A percentile compares a stretch with the other conserved stretches of the same genome.
These are phyloP conservation scores for Drosophila subquinaria DNA, from an alignment of 2,888 invertebrate genomes.

Conservation along the genomic window DNA sequence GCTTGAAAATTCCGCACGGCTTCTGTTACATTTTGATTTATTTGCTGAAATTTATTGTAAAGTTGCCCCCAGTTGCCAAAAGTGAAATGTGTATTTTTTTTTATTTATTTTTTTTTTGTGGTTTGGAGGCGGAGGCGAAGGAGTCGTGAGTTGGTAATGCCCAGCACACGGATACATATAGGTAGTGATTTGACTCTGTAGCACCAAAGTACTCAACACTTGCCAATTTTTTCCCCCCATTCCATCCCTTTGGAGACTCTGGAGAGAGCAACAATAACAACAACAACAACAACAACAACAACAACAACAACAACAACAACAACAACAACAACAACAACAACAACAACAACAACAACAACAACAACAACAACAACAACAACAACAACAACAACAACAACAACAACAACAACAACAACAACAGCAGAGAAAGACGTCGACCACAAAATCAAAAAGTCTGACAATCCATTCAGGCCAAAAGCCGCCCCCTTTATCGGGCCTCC, in stretches of 20 bases:
- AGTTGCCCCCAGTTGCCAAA: conserved; percentile 57
- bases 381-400: too few relatives aligned
- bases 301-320: too few relatives aligned
- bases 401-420: too few relatives aligned
- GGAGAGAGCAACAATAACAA: too few relatives aligned
- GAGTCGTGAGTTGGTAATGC: neutral
- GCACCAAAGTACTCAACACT: conserved; percentile 50
- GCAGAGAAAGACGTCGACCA: conserved; percentile 31
- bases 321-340: too few relatives aligned
- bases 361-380: too few relatives aligned
- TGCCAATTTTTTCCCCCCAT: neutral
- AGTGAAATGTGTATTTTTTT: conserved; percentile 44
- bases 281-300: too few relatives aligned
- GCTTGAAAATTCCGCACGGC: conserved; percentile 74
- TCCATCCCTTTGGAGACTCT: too few relatives aligned
- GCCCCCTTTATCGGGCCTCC: neutral
- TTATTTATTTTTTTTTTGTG: neutral
- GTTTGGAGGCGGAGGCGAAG: neutral
- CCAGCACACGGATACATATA: conserved; percentile 27
- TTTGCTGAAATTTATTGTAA: conserved; percentile 80
- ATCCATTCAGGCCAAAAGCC: conserved; percentile 39
- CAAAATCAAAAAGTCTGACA: conserved; percentile 66
- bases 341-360: too few relatives aligned
- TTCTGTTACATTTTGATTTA: conserved; percentile 79
- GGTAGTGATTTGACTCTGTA: conserved; percentile 31